Percentiles rank a stretch among this genome's conserved stretches.
phyloP scores from a whole-genome alignment of 2,888 invertebrate genomes.

The Oscheius sp. region DNA sequence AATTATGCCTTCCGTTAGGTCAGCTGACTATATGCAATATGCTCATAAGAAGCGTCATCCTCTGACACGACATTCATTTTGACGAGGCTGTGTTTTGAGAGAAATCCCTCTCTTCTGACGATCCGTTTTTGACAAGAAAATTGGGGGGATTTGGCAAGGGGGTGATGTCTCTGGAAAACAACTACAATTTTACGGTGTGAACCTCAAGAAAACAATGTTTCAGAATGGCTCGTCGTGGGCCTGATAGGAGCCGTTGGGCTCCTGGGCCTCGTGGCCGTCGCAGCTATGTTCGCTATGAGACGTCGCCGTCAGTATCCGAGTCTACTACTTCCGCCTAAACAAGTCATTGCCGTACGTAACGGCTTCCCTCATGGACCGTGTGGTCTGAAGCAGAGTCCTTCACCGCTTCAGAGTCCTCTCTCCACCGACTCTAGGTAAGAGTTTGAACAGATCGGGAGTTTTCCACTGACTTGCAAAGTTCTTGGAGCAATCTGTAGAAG shows the following conservation, averaged over 20 bases:
- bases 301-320: conserved; percentile 58
- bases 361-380: conserved; percentile 62
- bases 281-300: conserved; percentile 60
- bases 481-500: neutral
- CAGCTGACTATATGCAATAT: too few species aligned
- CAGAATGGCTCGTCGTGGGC: conserved; percentile 67
- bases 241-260: conserved; percentile 60
- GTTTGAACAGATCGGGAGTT: neutral
- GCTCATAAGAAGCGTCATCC: too few species aligned
- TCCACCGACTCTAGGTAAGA: conserved; percentile 56
- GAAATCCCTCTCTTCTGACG: too few species aligned
- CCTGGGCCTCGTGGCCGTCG: conserved; percentile 59
- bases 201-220: neutral
- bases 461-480: too few species aligned
- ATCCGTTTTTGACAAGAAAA: neutral
- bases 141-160: neutral
- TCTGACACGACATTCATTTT: neutral
- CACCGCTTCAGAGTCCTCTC: conserved; percentile 66
- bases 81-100: neutral
- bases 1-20: too few species aligned
- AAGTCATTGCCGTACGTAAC: conserved; percentile 61
- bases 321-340: conserved; percentile 59
- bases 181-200: neutral
- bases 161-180: neutral
- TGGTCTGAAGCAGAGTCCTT: conserved; percentile 63